These are phyloP conservation scores for Stenodera caucasica DNA, from an alignment of 2,888 invertebrate genomes.

Conservation along the genomic window DNA sequence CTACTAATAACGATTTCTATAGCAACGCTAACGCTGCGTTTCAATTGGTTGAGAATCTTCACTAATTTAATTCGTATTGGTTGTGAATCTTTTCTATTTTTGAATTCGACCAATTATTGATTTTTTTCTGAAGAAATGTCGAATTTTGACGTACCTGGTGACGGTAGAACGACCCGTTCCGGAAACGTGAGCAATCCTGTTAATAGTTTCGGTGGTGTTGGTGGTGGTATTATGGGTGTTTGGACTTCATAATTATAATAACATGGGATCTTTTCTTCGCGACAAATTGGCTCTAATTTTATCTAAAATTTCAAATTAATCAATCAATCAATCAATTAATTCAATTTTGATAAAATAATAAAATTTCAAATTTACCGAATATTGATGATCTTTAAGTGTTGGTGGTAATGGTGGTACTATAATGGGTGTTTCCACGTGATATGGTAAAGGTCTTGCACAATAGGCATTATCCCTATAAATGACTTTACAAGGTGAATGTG, in stretches of 20 bases:
- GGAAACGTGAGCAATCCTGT: slow-evolving; percentile 40
- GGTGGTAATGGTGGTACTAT: slow-evolving; percentile 12
- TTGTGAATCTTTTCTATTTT: too few relatives aligned
- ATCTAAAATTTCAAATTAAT: slow-evolving; percentile 20
- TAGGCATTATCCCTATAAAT: slow-evolving; percentile 41
- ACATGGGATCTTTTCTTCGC: neutral
- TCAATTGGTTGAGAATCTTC: too few relatives aligned
- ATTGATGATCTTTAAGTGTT: slow-evolving; percentile 24
- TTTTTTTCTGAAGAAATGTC: too few relatives aligned
- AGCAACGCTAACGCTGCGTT: too few relatives aligned
- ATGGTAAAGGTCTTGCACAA: neutral
- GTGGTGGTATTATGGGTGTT: slow-evolving; percentile 31
- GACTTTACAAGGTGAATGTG: slow-evolving; percentile 41
- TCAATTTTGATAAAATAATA: too few relatives aligned
- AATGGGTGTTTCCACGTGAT: neutral
- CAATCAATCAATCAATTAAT: too few relatives aligned
- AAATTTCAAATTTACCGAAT: too few relatives aligned
- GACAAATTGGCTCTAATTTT: neutral
- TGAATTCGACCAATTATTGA: too few relatives aligned
- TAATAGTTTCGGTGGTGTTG: slow-evolving; percentile 22
- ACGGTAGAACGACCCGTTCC: slow-evolving; percentile 45
- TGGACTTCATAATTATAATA: slow-evolving; percentile 30
- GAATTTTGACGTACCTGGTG: slow-evolving; percentile 22
- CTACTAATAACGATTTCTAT: too few relatives aligned
- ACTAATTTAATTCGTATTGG: too few relatives aligned